Percentiles rank a stretch among this genome's conserved stretches.
phyloP scores from a whole-genome alignment of 2,797 vertebrate genomes.

The Sebastes diaconus region DNA sequence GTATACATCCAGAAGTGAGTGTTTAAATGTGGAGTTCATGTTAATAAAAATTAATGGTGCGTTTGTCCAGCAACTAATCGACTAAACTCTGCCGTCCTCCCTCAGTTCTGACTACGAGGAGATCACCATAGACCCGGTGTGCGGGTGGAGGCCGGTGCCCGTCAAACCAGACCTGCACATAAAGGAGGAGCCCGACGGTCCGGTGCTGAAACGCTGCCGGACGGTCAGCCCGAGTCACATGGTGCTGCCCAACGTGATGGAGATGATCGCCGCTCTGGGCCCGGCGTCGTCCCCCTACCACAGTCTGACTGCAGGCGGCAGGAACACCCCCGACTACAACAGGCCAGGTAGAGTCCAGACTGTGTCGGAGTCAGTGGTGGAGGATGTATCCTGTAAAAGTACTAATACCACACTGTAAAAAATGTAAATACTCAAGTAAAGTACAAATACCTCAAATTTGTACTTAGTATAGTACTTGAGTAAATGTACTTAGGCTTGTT shows the following conservation, averaged over 20 bases:
- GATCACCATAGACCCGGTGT: conserved; percentile 96
- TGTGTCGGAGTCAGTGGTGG: not conserved
- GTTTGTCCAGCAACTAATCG: not conserved
- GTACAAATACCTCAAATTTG: too few relatives aligned
- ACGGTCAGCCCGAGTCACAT: conserved; percentile 94
- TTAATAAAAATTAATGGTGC: not conserved
- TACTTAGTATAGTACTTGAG: too few relatives aligned
- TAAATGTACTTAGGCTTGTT: too few relatives aligned
- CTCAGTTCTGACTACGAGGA: conserved; percentile 94
- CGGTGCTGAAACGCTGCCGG: conserved; percentile 91
- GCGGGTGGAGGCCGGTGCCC: conserved; percentile 95
- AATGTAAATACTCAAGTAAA: too few relatives aligned
- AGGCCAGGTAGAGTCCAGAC: conserved; percentile 80
- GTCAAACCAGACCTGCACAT: conserved; percentile 92
- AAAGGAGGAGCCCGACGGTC: conserved; percentile 94
- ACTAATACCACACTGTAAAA: not conserved
- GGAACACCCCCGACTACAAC: conserved; percentile 84
- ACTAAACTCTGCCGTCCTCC: accelerated
- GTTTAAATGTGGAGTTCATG: not conserved
- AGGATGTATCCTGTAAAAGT: not conserved
- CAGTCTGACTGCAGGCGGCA: conserved; percentile 77
- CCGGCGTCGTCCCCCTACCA: conserved; percentile 87
- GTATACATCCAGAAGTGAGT: conserved; percentile 96
- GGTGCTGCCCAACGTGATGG: conserved; percentile 96
- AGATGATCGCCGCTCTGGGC: conserved; percentile 94